Base-by-base conservation (phyloP, 2,113 vertebrate genomes). In the Vombatus ursinus region DNA sequence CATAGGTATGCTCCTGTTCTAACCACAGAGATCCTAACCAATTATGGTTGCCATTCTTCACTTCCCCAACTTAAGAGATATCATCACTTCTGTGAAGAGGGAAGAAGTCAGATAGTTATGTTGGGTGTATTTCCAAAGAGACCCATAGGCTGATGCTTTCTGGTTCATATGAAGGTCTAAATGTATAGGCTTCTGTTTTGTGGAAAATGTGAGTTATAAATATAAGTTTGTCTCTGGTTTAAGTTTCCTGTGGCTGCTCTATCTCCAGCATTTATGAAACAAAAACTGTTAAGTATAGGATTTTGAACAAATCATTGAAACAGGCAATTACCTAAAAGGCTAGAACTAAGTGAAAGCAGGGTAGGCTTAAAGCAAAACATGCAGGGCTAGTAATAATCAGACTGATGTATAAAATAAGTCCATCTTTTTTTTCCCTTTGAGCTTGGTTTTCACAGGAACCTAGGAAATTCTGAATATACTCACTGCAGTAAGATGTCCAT, bases 221-320 rank as follows among this genome's bases (percentile, higher is more conserved):
- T 95, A 53, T 92, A 95, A 52, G 92, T 57, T 94, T 95, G 95
- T 84, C 54, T 89, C 4, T 51, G 9, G 9, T 57, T 57, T 57
- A 26, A 28, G 28, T 68, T 68, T 68, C 31, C 3, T 68, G 11
- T 68, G 28, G 14, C 31, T 37, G 2, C 28, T 61, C 11, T 68
- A 3, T 68, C 11, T 37, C 57, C 12, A 3, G 11, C 31, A 68
- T 68, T 68, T 44, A 44, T 84, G 16, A 84, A 44, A 77, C 16
- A n/a, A 77, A n/a, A 2, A 77, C 6, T n/a, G 5, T 1, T n/a
- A n/a, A 44, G 12, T 84, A 44, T 84, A 84, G 16, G n/a, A 37
- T 68, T 68, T n/a, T 68, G 31, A n/a, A n/a, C 14, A n/a, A 44
- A 37, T 84, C 12, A 77, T 3, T 77, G 61, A 77, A 77, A 77